Evolutionary conservation across 2,888 invertebrate genomes (phyloP).

Genomic region (Idaea biselata): DNA sequence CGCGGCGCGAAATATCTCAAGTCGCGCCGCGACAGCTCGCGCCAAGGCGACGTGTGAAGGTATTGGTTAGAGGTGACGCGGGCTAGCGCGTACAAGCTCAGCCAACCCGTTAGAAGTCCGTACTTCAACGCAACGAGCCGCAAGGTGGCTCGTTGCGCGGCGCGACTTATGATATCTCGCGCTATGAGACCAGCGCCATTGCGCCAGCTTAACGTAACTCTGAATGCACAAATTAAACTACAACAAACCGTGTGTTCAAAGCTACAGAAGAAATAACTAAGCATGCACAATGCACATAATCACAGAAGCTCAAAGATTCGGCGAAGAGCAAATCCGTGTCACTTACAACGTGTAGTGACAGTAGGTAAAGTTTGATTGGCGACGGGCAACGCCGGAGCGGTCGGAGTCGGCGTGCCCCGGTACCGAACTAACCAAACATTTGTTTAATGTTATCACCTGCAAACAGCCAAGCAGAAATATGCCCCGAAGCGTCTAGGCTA

Average conservation of each 20-base stretch:
- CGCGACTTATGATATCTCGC: too few relatives aligned
- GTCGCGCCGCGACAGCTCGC: too few relatives aligned
- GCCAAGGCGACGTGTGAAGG: too few relatives aligned
- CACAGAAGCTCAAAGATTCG: not conserved
- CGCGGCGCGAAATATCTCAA: too few relatives aligned
- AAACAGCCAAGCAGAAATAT: constrained; percentile 73
- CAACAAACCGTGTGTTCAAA: not conserved
- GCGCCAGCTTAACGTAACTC: too few relatives aligned
- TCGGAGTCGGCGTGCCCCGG: constrained; percentile 55
- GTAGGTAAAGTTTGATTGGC: constrained; percentile 54
- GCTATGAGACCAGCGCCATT: too few relatives aligned
- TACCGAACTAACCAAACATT: constrained; percentile 80
- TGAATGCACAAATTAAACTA: not conserved
- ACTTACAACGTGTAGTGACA: constrained; percentile 65
- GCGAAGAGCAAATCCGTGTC: constrained; percentile 16
- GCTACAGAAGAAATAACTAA: not conserved
- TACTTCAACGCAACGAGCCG: too few relatives aligned
- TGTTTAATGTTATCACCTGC: constrained; percentile 79
- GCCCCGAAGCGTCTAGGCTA: constrained; percentile 63
- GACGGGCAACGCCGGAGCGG: constrained; percentile 32
- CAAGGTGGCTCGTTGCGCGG: too few relatives aligned
- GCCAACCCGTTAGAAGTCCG: too few relatives aligned
- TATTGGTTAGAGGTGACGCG: too few relatives aligned
- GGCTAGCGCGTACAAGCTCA: too few relatives aligned
- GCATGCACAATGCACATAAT: not conserved